phyloP scores from a whole-genome alignment of 1,140 invertebrate genomes.

The Formica exsecta region DNA sequence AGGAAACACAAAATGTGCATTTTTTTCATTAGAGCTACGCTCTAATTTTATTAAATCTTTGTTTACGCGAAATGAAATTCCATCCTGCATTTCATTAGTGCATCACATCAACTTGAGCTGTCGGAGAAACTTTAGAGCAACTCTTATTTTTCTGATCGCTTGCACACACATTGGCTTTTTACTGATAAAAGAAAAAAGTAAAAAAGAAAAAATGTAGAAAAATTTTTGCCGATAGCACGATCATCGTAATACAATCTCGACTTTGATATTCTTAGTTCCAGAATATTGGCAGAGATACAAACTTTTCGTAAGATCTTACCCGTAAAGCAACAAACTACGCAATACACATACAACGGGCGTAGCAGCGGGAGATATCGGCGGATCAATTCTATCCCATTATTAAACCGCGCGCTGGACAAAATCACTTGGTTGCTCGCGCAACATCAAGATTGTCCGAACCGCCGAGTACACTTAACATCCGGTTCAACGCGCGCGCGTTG shows the following conservation, averaged over 20 bases:
- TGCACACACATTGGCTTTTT: neutral
- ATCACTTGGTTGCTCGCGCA: conserved; percentile 50
- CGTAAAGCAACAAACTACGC: neutral
- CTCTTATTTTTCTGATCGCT: conserved; percentile 15
- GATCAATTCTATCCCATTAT: conserved; percentile 66
- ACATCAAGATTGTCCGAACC: conserved; percentile 64
- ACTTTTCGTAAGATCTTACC: neutral
- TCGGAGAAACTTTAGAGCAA: conserved; percentile 1
- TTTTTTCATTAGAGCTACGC: conserved; percentile 25
- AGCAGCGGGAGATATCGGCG: conserved; percentile 15
- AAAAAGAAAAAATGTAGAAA: conserved; percentile 5
- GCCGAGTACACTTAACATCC: conserved; percentile 63
- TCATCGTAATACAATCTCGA: neutral
- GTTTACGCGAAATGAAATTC: conserved; percentile 28
- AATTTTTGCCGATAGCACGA: neutral
- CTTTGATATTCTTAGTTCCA: neutral
- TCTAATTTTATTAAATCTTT: conserved; percentile 42
- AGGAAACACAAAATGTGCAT: neutral
- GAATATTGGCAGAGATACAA: neutral
- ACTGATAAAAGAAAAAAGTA: neutral
- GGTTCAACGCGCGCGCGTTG: conserved; percentile 47
- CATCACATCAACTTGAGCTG: neutral
- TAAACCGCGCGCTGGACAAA: conserved; percentile 47
- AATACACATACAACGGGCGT: neutral
- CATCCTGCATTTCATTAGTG: neutral